Base-by-base conservation (phyloP, 2,888 invertebrate genomes). In the Tenthredo notha region DNA sequence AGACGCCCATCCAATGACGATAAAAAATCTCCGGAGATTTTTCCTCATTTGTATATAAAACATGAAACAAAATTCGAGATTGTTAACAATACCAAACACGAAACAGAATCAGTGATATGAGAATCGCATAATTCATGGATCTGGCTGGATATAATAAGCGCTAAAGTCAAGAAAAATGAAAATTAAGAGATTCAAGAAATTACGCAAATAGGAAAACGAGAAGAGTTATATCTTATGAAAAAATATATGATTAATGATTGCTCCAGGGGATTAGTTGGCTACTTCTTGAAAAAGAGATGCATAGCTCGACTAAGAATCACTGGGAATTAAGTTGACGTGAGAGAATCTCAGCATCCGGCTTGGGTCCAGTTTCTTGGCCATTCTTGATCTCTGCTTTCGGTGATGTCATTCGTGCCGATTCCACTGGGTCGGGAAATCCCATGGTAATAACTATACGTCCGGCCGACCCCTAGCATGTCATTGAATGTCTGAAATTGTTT, bases 361-460 rank as follows among this genome's bases (percentile, higher is more conserved):
- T 80, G 80, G 61, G 80, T 61, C 80, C 80, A 80, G 80, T 80
- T 61, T 80, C 80, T 58, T 80, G 40, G 58, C 80, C 80, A 61
- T 80, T 37, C 80, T 80, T 40, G 80, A 40, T 80, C 61, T 40
- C 80, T 40, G 80, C 40, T 61, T 61, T 61, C 25, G 80, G 61
- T 80, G 80, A 80, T 61, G 58, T 80, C 80, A 80, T 80, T 61
- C 33, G 29, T 15, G 80, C n/a, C 37, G 80, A 61, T 21, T n/a
- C 58, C 40, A 25, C 80, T 61, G 80, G 80, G 25, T 61, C 80
- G 80, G 80, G 61, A 80, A 80, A 61, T 80, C 80, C 80, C 80
- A 40, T 58, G 12, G 21, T 61, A 40, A 77, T 77, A n/a, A 5
- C 6, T 33, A 33, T 10, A 77, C 33, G 9, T 29, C 29, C 77